Evolutionary conservation across 92 coral and sea anemone species (phyloP), one percentile per base, ranked within the genome.

Genomic region (Diadumene lineata): DNA sequence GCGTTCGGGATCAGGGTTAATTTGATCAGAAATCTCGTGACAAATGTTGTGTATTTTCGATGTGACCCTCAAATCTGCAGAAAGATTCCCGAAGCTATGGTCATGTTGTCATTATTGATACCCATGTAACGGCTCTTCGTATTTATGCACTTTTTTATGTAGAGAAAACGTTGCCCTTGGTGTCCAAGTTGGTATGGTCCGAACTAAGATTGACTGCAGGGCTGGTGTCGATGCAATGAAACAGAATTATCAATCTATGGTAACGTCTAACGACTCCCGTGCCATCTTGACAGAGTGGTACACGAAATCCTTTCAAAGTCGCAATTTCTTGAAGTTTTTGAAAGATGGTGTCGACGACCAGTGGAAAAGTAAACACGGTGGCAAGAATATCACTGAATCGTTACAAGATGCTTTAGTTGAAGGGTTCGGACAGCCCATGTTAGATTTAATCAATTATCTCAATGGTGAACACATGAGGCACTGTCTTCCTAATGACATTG

Each of bases 171-270:
- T 91, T 34, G 89, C 81, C 27, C 85, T 88, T 30, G 98, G 98
- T 18, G 94, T 94, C 21, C 76, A 69, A 51, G 79, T 81, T 17
- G 98, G 98, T 23, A 94, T 94, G 98, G 90, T 94, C 15, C 92
- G 98, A 23, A 84, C 98, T 0, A 74, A 82, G 31, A 82, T 87
- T 18, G 98, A 88, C 60, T 94, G 98, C 66, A 75, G 60, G 34
- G 81, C 98, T 8, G 98, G 98, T 1, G 72, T 91, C 34, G 92
- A 91, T 56, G 97, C 98, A 11, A 53, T 94, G 17, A 94, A 94
- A 58, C 78, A 82, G 51, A 51, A 17, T 10, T 94, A 69, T 75
- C 70, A 29, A 24, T 23, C 43, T 34, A 72, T 88, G 7, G 81
- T 90, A 0, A 51, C 83, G 24, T 46, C 81, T 2, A 82, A 92